Conservation (phyloP, 1,140 invertebrate species). For the Popillia japonica region DNA sequence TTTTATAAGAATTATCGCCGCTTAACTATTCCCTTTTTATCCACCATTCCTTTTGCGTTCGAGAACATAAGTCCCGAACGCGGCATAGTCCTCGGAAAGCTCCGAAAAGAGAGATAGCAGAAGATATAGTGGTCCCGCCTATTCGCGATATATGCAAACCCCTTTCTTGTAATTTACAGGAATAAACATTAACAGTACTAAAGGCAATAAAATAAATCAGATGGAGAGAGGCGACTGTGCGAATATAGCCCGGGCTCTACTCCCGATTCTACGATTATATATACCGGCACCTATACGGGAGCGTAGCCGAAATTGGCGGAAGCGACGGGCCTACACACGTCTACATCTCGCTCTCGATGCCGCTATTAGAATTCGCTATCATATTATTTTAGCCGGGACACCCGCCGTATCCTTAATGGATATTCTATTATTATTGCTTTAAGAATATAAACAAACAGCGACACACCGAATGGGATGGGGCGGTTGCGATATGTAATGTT, state of each 20-base stretch:
- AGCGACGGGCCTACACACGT: not conserved
- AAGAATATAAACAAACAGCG: conserved; percentile 35
- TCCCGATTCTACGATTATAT: too few species aligned
- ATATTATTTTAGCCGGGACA: conserved; percentile 17
- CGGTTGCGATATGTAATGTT: not conserved
- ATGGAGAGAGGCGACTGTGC: conserved; percentile 45
- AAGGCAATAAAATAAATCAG: conserved; percentile 61
- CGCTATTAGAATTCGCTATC: not conserved
- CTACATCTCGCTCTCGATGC: not conserved
- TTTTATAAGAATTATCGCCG: conserved; percentile 6
- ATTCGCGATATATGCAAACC: conserved; percentile 55
- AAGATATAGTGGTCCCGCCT: conserved; percentile 40
- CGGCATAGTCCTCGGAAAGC: not conserved
- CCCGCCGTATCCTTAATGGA: conserved; percentile 12
- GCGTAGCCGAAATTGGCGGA: not conserved
- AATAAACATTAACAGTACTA: conserved; percentile 61
- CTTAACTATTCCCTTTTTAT: not conserved
- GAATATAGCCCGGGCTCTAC: conserved; percentile 36
- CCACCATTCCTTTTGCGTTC: not conserved
- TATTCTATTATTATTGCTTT: conserved; percentile 35
- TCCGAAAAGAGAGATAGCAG: conserved; percentile 17
- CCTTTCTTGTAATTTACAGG: conserved; percentile 61
- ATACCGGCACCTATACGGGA: not conserved
- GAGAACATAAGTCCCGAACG: not conserved
- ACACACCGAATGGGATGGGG: not conserved